Base-by-base conservation (phyloP, 2,113 vertebrate species). In the Lophochroa leadbeateri region DNA sequence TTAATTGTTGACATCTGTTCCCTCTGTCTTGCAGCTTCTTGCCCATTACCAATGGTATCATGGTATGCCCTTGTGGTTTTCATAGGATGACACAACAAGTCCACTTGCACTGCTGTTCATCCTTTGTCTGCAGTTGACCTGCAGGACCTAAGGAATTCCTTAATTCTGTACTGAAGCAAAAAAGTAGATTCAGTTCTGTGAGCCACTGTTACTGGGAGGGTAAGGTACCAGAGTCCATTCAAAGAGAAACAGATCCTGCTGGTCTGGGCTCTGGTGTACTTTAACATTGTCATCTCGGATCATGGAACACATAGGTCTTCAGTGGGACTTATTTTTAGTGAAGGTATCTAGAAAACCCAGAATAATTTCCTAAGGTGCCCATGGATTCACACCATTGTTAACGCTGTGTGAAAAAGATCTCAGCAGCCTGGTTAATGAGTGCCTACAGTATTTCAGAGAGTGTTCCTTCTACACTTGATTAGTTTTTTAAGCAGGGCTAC, bases 231-330 rank as follows among this genome's bases (percentile, higher is more conserved):
- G 46, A 57, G 33, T 44, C 14, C 2, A 0, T 10, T 27, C 21
- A 19, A 35, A 78, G 49, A 61, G 37, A 46, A 75, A 50, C 24
- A 70, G 43, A 52, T 81, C 23, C 25, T 49, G 4, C 37, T 71
- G 9, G 1, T 75, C 43, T 58, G 37, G 25, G 9, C 18, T 69
- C 41, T 47, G 27, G 5, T 37, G 17, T 72, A 7, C 72, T 68
- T 91, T 79, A 43, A 24, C 0, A 0, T 4, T 68, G 37, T 8
- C 1, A 0, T 81, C 13, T 21, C 67, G 10, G 37, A 37, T 37
- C 37, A 37, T 37, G 37, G 15, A 90, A 24, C 29, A 81, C 11
- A 33, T 24, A 18, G 13, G 7, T 75, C 24, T 82, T 79, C n/a
- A 11, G 5, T 46, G 28, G 9, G 33, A 35, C 13, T 58, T 58